A percentile compares a stretch with the other conserved stretches of the same genome.
Conservation (phyloP, 2,797 vertebrate species). For the Melanotaenia trifasciata region DNA sequence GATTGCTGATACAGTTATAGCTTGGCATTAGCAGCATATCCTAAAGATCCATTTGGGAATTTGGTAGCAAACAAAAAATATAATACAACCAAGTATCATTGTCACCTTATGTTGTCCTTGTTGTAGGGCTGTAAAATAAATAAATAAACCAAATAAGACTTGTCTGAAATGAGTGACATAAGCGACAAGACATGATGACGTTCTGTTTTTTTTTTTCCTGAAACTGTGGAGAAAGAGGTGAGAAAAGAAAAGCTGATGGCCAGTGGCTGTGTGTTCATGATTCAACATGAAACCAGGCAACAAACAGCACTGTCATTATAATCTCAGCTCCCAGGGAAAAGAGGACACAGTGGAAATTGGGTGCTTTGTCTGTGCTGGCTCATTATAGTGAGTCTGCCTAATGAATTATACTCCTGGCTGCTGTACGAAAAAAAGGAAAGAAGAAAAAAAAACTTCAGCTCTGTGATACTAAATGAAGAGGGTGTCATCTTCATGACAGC, state of each 20-base stretch:
- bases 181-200: slow-evolving; percentile 23
- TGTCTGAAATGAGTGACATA: slow-evolving; percentile 34
- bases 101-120: slow-evolving; percentile 13
- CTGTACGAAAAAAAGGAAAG: slow-evolving; percentile 24
- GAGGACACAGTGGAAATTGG: slow-evolving; percentile 63
- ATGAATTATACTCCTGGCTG: slow-evolving; percentile 52
- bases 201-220: slow-evolving; percentile 27
- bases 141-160: slow-evolving; percentile 30
- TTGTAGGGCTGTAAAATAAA: slow-evolving; percentile 30
- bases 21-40: background rate
- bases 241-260: slow-evolving; percentile 32
- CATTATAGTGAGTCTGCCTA: slow-evolving; percentile 64
- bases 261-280: slow-evolving; percentile 57
- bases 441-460: slow-evolving; percentile 21
- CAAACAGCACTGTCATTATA: slow-evolving; percentile 71
- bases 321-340: slow-evolving; percentile 62
- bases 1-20: background rate
- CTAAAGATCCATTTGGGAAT: slow-evolving; percentile 4
- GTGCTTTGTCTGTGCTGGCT: slow-evolving; percentile 68
- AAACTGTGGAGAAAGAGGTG: slow-evolving; percentile 37
- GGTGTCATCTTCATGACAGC: slow-evolving; percentile 13
- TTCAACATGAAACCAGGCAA: slow-evolving; percentile 75
- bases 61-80: slow-evolving; percentile 4
- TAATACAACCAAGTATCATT: background rate
- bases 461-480: slow-evolving; percentile 7